Conservation (phyloP, 2,797 vertebrate genomes). For the Mormyrops boulengeri region DNA sequence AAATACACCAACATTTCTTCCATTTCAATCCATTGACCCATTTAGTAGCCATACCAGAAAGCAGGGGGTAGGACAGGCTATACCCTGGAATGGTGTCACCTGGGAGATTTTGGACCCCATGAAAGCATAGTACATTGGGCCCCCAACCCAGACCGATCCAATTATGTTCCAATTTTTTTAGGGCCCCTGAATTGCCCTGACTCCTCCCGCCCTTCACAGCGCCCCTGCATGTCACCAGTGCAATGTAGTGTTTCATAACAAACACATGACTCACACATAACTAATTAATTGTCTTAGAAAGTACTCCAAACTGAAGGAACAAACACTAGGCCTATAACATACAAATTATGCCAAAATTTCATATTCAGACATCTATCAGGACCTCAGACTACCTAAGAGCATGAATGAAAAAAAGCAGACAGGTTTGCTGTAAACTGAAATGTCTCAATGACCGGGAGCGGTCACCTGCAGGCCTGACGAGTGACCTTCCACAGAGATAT, state of each 20-base stretch:
- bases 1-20: neutral
- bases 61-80: neutral
- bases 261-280: neutral
- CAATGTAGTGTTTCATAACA: neutral
- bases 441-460: neutral
- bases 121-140: neutral
- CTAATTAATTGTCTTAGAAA: neutral
- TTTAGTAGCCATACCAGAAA: neutral
- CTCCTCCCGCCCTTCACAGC: neutral
- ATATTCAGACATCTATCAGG: neutral
- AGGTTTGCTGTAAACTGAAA: neutral
- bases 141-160: neutral
- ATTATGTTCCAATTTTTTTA: neutral
- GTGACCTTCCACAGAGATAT: constrained; percentile 49
- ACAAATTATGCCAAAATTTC: neutral
- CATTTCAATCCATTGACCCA: neutral
- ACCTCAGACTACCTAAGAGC: neutral
- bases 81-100: neutral
- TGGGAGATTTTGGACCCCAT: neutral
- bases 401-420: neutral
- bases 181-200: neutral
- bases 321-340: neutral
- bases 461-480: constrained; percentile 71
- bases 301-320: neutral
- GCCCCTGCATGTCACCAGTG: neutral